Evolutionary conservation across 2,888 invertebrate genomes (phyloP), one percentile per base, ranked within the genome.

Genomic region (Caradrina clavipalpis): DNA sequence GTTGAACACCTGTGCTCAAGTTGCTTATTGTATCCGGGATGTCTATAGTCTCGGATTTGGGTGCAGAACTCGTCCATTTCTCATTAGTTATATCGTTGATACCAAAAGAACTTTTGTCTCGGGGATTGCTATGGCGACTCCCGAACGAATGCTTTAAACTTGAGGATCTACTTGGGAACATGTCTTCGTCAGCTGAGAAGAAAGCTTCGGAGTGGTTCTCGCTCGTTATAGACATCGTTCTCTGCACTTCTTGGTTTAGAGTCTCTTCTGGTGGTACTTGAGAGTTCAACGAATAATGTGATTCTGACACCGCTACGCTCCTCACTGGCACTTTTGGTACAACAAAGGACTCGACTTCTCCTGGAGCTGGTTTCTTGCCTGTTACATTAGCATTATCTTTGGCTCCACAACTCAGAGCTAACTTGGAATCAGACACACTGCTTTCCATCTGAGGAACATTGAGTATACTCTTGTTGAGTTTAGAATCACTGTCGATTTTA

Each of bases 141-240:
- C 95, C 96, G 56, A 95, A 95, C 0, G 97, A 97, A 89, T 97
- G 97, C 72, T 97, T 96, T 63, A 97, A 91, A 82, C 97, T 97
- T 0, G 97, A 97, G 22, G 97, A 97, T 15, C 97, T 95, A 84
- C 97, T 97, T 31, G 97, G 97, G 80, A 97, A 97, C 85, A 98
- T 97, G 83, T 99, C 99, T 93, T 99, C 99, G 88, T 99, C 99
- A 0, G 99, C 99, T 0, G 99, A 99, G 90, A 98, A 99, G 93
- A 99, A 99, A 62, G 98, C 98, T 92, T 99, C 99, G 0, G 98
- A 98, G 85, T 98, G 98, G 91, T 98, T 98, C 91, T 98, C 98
- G 73, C 98, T 98, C 1, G 98, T 98, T 89, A 98, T 97, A 0
- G 98, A 98, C 88, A 98, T 97, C 0, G 98, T 98, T 84, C 98